phyloP scores from a whole-genome alignment of 64 coral and sea anemone species.

The Exaiptasia diaphana region DNA sequence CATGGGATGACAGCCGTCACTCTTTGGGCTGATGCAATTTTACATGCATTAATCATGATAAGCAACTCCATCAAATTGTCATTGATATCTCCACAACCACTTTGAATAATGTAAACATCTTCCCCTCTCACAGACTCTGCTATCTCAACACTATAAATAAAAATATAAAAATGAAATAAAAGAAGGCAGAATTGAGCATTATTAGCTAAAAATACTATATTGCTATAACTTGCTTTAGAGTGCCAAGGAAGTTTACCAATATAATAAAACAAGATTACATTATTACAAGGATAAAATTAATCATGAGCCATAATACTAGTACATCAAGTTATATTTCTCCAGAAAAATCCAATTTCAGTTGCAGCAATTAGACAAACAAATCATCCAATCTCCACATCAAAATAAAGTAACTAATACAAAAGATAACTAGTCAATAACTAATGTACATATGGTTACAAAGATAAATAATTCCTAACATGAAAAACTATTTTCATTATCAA shows the following conservation, averaged over 20 bases:
- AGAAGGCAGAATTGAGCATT: background rate
- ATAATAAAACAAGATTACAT: background rate
- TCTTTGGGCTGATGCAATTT: slow-evolving; percentile 94
- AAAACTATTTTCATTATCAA: too few species aligned
- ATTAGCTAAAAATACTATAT: background rate
- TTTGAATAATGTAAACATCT: slow-evolving; percentile 98
- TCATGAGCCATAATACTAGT: background rate
- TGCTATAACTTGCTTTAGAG: too few species aligned
- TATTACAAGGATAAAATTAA: background rate
- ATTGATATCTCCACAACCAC: slow-evolving; percentile 98
- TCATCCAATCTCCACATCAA: too few species aligned
- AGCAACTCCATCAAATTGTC: slow-evolving; percentile 97
- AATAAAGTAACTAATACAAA: too few species aligned
- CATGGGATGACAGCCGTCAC: slow-evolving; percentile 98
- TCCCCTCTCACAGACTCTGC: slow-evolving; percentile 92
- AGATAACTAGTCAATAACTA: too few species aligned
- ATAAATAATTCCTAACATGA: too few species aligned
- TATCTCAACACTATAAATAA: slow-evolving; percentile 83
- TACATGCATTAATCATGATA: slow-evolving; percentile 99
- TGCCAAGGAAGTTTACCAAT: background rate
- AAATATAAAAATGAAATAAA: too few species aligned
- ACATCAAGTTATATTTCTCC: too few species aligned
- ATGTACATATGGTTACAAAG: too few species aligned
- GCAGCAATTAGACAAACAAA: too few species aligned
- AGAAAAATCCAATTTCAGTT: too few species aligned